Evolutionary conservation across 1,140 invertebrate genomes (phyloP).

Genomic region (Drosophila ohnishii): DNA sequence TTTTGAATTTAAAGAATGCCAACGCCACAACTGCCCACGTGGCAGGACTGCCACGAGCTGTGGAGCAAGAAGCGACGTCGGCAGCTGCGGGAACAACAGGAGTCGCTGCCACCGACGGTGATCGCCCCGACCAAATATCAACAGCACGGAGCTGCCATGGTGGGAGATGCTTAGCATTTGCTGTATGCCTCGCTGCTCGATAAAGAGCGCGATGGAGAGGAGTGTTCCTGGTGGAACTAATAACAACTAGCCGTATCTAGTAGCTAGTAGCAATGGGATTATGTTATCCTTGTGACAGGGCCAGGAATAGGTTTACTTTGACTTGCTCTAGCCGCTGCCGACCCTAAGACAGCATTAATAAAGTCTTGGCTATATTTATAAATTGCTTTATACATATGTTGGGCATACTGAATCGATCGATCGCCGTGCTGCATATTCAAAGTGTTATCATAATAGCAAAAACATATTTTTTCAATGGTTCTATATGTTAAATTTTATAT

Average conservation of each 20-base stretch:
- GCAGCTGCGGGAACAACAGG: constrained; percentile 89
- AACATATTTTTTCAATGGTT: constrained; percentile 41
- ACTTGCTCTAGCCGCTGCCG: constrained; percentile 60
- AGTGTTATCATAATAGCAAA: constrained; percentile 58
- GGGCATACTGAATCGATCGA: constrained; percentile 57
- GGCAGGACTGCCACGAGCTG: constrained; percentile 99
- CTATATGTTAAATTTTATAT: constrained; percentile 31
- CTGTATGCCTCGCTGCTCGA: constrained; percentile 63
- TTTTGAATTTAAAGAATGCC: constrained; percentile 87
- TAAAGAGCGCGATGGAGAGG: constrained; percentile 46
- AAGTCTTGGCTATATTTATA: constrained; percentile 60
- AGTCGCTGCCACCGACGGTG: constrained; percentile 62
- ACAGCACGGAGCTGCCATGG: constrained; percentile 83
- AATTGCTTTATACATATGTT: constrained; percentile 49
- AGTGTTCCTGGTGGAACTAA: constrained; percentile 73
- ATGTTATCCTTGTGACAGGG: constrained; percentile 37
- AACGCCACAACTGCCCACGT: constrained; percentile 92
- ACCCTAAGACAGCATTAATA: constrained; percentile 57
- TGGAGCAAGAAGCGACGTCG: constrained; percentile 97
- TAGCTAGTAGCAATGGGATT: constrained; percentile 53
- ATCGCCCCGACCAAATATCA: constrained; percentile 83
- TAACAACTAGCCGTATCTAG: constrained; percentile 43
- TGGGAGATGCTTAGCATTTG: constrained; percentile 76
- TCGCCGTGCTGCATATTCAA: constrained; percentile 63
- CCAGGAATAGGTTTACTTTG: constrained; percentile 51